These are phyloP conservation scores for Callipepla squamata DNA, from an alignment of 2,113 vertebrate species.

Conservation along the genomic window DNA sequence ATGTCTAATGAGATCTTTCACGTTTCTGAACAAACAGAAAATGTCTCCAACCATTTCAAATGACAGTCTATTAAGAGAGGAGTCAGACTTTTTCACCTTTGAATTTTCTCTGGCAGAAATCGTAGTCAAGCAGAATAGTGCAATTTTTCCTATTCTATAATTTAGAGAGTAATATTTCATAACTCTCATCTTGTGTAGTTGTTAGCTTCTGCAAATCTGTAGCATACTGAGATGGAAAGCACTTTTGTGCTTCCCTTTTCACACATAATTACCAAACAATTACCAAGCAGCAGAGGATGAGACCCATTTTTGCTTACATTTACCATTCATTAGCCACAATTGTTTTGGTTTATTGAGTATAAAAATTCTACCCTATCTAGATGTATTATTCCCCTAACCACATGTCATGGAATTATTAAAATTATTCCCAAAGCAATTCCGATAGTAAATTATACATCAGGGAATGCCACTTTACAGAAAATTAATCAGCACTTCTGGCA, in stretches of 20 bases:
- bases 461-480: not conserved
- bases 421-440: slow-evolving; percentile 6
- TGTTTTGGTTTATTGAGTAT: not conserved
- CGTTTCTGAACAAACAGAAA: not conserved
- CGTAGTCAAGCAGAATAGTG: not conserved
- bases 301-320: slow-evolving; percentile 17
- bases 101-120: not conserved
- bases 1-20: not conserved
- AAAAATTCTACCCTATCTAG: not conserved
- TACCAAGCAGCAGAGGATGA: not conserved
- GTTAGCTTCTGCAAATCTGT: not conserved
- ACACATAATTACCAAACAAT: not conserved
- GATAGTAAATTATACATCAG: not conserved
- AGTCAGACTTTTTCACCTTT: not conserved
- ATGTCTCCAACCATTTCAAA: not conserved
- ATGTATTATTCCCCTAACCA: not conserved
- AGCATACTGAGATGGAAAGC: not conserved
- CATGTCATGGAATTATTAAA: not conserved
- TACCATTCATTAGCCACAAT: not conserved
- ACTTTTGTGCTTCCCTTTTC: not conserved
- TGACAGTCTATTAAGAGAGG: not conserved
- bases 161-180: not conserved
- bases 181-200: not conserved
- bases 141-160: not conserved
- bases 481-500: not conserved